phyloP scores from a whole-genome alignment of 2,797 vertebrate genomes.

The Sparus aurata region DNA sequence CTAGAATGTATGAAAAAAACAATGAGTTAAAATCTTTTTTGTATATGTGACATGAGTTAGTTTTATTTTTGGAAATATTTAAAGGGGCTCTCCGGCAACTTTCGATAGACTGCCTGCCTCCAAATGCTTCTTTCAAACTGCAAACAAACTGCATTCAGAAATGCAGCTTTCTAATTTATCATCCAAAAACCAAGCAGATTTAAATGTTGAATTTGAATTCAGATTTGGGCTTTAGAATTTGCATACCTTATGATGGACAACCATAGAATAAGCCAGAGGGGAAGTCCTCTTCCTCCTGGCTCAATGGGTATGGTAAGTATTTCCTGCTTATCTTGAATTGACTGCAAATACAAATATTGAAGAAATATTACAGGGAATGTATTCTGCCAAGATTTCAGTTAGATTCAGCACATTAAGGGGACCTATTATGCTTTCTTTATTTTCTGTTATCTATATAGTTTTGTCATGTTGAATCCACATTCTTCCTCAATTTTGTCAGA shows the following conservation, averaged over 20 bases:
- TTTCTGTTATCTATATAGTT: no score
- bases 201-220: not conserved
- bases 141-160: not conserved
- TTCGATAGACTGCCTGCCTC: not conserved
- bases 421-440: no score
- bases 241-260: slow-evolving; percentile 90
- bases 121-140: not conserved
- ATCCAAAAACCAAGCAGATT: not conserved
- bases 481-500: no score
- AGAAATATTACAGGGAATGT: not conserved
- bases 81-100: not conserved
- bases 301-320: slow-evolving; percentile 88
- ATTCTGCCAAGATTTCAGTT: not conserved
- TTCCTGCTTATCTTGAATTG: slow-evolving; percentile 86
- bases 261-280: slow-evolving; percentile 93
- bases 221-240: not conserved
- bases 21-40: not conserved
- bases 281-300: slow-evolving; percentile 62
- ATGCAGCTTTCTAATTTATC: not conserved
- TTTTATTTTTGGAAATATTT: not conserved
- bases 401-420: not conserved
- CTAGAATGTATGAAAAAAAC: slow-evolving; percentile 23
- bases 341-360: slow-evolving; percentile 38
- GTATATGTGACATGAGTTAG: not conserved
- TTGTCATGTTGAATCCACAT: no score